Percentiles rank a stretch among this genome's conserved stretches.
These are phyloP conservation scores for Willisornis vidua DNA, from an alignment of 2,113 vertebrate species.

Conservation along the genomic window DNA sequence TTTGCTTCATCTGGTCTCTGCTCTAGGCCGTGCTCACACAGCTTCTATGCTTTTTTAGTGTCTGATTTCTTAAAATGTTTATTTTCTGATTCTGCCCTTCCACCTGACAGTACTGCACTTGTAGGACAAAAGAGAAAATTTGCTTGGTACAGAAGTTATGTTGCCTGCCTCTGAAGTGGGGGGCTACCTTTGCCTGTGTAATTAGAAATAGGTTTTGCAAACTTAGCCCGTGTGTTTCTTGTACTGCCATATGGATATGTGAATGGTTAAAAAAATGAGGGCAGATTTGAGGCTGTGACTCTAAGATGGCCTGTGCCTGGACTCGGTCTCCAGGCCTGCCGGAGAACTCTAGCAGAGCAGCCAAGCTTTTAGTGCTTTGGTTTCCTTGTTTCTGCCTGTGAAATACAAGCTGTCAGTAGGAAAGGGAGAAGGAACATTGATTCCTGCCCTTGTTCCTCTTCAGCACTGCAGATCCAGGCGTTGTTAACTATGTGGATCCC, in stretches of 20 bases:
- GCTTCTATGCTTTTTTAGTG: background rate
- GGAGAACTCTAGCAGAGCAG: constrained; percentile 44
- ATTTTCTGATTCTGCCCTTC: background rate
- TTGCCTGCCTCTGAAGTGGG: background rate
- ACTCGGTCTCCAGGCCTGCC: background rate
- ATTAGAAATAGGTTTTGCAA: background rate
- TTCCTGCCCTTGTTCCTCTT: constrained; percentile 48
- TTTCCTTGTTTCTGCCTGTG: constrained; percentile 66
- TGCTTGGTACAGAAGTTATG: background rate
- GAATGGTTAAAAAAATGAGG: background rate
- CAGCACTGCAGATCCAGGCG: constrained; percentile 51
- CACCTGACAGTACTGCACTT: background rate
- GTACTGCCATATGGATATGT: background rate
- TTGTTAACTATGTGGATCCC: constrained; percentile 68
- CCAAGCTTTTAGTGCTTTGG: constrained; percentile 35
- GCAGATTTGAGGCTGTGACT: background rate
- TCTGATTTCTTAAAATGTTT: background rate
- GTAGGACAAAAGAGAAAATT: constrained; percentile 2
- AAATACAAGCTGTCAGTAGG: constrained; percentile 73
- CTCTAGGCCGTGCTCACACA: background rate
- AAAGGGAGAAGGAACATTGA: constrained; percentile 73
- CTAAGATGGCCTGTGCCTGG: constrained; percentile 60
- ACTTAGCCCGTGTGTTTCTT: background rate
- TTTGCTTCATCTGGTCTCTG: background rate
- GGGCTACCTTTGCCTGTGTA: background rate